Base-by-base conservation (phyloP, 2,888 invertebrate genomes). In the Andrena haemorrhoa region DNA sequence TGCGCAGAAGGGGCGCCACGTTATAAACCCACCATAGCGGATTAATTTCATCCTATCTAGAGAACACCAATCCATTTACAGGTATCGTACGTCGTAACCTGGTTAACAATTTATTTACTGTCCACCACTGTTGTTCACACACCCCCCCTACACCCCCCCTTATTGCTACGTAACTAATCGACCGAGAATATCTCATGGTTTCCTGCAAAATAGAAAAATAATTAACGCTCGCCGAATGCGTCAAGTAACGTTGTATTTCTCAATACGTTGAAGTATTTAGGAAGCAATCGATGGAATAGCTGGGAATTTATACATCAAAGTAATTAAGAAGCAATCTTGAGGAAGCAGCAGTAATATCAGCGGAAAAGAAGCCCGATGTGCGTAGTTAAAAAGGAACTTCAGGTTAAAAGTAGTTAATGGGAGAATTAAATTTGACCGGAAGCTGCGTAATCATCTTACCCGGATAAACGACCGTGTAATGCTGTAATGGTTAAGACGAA, bases 11-110 rank as follows among this genome's bases (percentile, higher is more conserved):
- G 86, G 85, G 84, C 78, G 87, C 84, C 68, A 60, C 77, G 88
- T 84, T 90, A 90, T 93, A 93, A 93, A 93, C 93, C 90, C 86
- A 91, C 86, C 89, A 84, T 89, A 90, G 90, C 89, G 87, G 92
- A 91, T 93, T 92, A 93, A 93, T 91, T 91, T 90, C 90, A 89
- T 90, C 90, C 89, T 91, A 88, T 89, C 90, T 90, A 86, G 87
- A 76, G 89, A 87, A 81, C 86, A 79, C 84, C 87, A 66, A 20
- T 12, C 49, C 79, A 68, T 79, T 74, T 69, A 23, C 66, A 63
- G 53, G 33, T 23, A 60, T n/a, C 63, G 33, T 53, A 10, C 33
- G 29, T 6, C 26, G 29, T 10, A 51, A 20, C 56, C 1, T 8
- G 12, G 20, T 26, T 26, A 56, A 56, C 4, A 20, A 26, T 56